These are phyloP conservation scores for Octopus sinensis DNA, from an alignment of 1,140 invertebrate species.

Conservation along the genomic window DNA sequence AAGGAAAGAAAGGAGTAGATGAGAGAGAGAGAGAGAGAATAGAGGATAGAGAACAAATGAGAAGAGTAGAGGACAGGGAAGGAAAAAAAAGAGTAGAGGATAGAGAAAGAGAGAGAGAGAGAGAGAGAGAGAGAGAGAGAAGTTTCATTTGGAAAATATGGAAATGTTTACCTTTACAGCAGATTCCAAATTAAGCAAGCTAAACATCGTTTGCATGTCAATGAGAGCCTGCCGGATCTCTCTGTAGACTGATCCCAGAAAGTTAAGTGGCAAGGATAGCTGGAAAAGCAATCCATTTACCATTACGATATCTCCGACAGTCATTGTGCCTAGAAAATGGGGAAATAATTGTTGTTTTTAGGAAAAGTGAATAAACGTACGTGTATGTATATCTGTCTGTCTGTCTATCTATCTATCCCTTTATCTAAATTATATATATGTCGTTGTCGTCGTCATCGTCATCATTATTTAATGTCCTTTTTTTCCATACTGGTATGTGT, in stretches of 20 bases:
- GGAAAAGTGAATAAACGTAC: not conserved
- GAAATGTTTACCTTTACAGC: constrained; percentile 67
- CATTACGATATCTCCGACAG: constrained; percentile 97
- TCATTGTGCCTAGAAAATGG: constrained; percentile 80
- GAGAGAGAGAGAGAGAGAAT: no score
- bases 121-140: no score
- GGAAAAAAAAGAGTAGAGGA: no score
- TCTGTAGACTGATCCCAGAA: constrained; percentile 94
- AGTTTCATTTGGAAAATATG: no score
- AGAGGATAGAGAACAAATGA: no score
- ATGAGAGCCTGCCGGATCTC: constrained; percentile 94
- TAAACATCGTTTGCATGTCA: constrained; percentile 99
- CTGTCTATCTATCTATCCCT: not conserved
- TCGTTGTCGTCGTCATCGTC: no score
- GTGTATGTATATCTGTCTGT: not conserved
- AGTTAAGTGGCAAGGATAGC: constrained; percentile 92
- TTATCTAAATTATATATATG: not conserved
- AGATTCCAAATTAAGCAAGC: constrained; percentile 79
- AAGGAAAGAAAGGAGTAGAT: no score
- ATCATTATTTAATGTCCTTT: no score
- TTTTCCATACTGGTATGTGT: no score
- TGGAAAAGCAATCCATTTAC: constrained; percentile 98
- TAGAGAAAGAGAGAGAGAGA: no score
- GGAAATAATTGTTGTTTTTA: not conserved
- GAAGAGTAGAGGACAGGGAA: no score